A percentile compares a stretch with the other conserved stretches of the same genome.
phyloP scores from a whole-genome alignment of 2,797 vertebrate genomes.

The Pelobates cultripes region DNA sequence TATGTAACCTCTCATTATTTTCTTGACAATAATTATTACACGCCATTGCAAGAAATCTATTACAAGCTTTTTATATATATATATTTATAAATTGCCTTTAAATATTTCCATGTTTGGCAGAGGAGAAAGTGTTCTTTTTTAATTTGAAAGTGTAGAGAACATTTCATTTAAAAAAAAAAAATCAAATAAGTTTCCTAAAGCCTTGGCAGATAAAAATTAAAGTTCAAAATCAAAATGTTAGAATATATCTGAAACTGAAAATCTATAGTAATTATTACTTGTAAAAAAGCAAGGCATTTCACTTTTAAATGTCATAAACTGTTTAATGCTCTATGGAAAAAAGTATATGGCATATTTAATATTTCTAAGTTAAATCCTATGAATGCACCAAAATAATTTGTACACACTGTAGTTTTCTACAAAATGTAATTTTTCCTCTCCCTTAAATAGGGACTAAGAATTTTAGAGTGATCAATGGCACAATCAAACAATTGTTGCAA shows the following conservation, averaged over 20 bases:
- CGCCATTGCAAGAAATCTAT: background rate
- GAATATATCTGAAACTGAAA: background rate
- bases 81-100: background rate
- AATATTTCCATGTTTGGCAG: background rate
- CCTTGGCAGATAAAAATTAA: background rate
- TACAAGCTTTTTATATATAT: background rate
- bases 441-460: no score
- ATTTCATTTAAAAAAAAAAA: no score
- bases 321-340: background rate
- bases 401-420: no score
- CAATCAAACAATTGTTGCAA: no score
- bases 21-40: background rate
- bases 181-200: background rate
- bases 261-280: background rate
- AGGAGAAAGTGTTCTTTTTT: no score
- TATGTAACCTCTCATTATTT: background rate
- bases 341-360: background rate
- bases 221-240: background rate
- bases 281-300: background rate
- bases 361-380: background rate
- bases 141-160: no score
- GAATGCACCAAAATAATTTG: no score
- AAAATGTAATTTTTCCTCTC: no score
- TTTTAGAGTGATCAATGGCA: no score
- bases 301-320: conserved; percentile 1